Evolutionary conservation across 2,888 invertebrate species (phyloP), one percentile per base, ranked within the genome.

Genomic region (Watsonalla binaria): DNA sequence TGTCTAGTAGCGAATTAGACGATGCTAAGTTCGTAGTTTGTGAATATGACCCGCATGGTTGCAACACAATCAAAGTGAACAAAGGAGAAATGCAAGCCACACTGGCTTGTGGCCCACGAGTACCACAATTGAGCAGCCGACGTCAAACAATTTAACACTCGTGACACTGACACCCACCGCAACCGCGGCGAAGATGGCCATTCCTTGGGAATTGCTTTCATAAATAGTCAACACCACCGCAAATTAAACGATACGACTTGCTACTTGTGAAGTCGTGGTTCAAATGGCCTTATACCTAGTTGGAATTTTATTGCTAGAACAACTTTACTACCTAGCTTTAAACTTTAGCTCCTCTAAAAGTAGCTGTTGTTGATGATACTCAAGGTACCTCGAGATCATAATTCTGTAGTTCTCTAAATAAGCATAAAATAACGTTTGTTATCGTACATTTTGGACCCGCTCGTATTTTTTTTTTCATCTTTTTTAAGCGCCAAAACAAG

Each of bases 171-270:
- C 59, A 58, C 54, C 52, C 50, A 49, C 60, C 61, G 70, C 61
- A 65, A 68, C 67, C 76, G 76, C 67, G 76, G 76, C 76, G 58
- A 60, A 67, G 58, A 67, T 62, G 60, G 65, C 72, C 72, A 74
- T 74, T 70, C 71, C 66, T 65, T 66, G 64, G 66, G 62, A 75
- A 77, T 73, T 72, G 70, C 70, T 71, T 76, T 70, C 67, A 70
- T 72, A 73, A 77, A 74, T 71, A 70, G 70, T 71, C 62, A 65
- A 65, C 54, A 55, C 62, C 77, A 74, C 70, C 68, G 70, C 61
- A 75, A 77, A 76, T 74, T 76, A 76, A 74, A 76, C 68, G 70
- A 76, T 74, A 76, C 68, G 70, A 73, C 68, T 65, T 60, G 68
- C 58, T 63, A 53, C 60, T 62, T 63, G 62, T 62, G 59, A 39